Percentiles rank a stretch among this genome's conserved stretches.
Evolutionary conservation across 1,140 invertebrate genomes (phyloP).

Genomic region (Halesus radiatus): DNA sequence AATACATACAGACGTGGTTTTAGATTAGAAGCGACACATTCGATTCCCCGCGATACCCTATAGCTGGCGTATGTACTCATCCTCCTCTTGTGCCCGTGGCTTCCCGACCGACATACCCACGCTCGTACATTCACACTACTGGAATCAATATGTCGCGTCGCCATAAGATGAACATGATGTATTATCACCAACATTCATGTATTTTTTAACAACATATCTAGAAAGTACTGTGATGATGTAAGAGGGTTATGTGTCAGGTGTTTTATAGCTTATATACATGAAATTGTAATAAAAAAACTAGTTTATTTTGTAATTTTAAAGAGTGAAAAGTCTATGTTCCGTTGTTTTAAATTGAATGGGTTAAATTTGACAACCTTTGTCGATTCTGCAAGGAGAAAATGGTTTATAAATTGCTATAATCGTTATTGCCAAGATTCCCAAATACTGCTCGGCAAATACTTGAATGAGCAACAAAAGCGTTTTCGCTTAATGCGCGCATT

Average conservation of each 20-base stretch:
- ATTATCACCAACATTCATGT: too few species aligned
- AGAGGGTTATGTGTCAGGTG: too few species aligned
- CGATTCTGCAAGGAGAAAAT: slow-evolving; percentile 4
- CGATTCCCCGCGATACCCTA: slow-evolving; percentile 45
- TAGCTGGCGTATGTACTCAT: not conserved
- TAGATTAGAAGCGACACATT: slow-evolving; percentile 53
- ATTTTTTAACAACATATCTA: too few species aligned
- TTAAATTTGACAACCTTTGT: not conserved
- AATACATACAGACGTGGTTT: slow-evolving; percentile 50
- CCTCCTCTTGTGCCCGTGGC: too few species aligned
- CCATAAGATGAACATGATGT: too few species aligned
- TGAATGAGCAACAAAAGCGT: slow-evolving; percentile 25
- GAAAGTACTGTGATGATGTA: too few species aligned
- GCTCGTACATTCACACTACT: not conserved
- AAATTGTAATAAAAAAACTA: too few species aligned
- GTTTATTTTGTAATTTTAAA: too few species aligned
- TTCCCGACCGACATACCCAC: too few species aligned
- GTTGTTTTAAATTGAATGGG: too few species aligned
- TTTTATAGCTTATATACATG: too few species aligned
- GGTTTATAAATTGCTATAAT: slow-evolving; percentile 20
- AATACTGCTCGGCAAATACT: not conserved
- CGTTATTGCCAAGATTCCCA: slow-evolving; percentile 16
- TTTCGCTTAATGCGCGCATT: slow-evolving; percentile 35
- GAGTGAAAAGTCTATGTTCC: too few species aligned
- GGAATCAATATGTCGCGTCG: not conserved